A percentile compares a stretch with the other conserved stretches of the same genome.
These are phyloP conservation scores for Zapus hudsonius DNA, from an alignment of 2,113 vertebrate species.

Conservation along the genomic window DNA sequence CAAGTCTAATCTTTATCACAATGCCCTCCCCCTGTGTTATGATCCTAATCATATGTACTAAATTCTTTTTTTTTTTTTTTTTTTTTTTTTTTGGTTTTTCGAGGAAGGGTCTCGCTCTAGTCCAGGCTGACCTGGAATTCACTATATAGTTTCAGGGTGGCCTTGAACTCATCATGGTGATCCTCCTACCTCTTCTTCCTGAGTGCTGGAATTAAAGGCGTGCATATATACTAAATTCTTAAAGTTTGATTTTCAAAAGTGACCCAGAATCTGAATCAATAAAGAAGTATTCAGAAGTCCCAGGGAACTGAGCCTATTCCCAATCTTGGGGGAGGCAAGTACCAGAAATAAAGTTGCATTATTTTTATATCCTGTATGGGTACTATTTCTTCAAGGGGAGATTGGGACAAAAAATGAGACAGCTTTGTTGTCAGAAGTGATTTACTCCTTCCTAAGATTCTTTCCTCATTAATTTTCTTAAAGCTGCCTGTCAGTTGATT, in stretches of 20 bases:
- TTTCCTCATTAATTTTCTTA: constrained; percentile 79
- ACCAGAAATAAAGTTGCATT: constrained; percentile 67
- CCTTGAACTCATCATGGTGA: no score
- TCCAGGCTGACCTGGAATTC: no score
- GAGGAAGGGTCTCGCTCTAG: no score
- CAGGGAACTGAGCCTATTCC: not conserved
- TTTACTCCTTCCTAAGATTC: constrained; percentile 77
- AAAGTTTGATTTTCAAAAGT: constrained; percentile 47
- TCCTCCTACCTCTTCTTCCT: no score
- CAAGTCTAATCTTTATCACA: not conserved
- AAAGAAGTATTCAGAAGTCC: constrained; percentile 26
- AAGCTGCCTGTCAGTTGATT: constrained; percentile 79
- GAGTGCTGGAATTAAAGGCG: no score
- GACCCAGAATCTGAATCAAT: constrained; percentile 39
- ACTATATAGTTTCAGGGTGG: no score
- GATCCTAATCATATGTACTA: not conserved
- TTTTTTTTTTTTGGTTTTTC: no score
- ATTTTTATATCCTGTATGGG: constrained; percentile 68
- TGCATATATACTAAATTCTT: constrained; percentile 5
- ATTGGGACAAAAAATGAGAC: constrained; percentile 75
- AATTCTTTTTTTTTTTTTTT: no score
- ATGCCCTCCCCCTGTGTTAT: not conserved
- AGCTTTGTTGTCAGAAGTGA: constrained; percentile 80
- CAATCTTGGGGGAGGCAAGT: constrained; percentile 41
- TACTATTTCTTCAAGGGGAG: constrained; percentile 74